Conservation (phyloP, 2,113 vertebrate species). For the Syngnathoides biaculeatus region DNA sequence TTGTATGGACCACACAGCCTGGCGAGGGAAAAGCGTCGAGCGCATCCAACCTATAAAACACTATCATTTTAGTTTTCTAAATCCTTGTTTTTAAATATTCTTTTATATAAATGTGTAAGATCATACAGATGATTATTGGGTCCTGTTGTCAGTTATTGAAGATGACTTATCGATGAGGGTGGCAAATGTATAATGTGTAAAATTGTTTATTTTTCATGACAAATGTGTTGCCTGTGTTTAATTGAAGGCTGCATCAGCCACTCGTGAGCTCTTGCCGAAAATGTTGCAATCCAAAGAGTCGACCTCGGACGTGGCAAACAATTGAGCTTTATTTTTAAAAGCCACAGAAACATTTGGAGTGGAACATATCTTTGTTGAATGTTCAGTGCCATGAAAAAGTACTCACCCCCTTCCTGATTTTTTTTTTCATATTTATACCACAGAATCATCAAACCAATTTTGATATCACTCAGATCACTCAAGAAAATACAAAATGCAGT, state of each 20-base stretch:
- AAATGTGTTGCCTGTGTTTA: slow-evolving; percentile 46
- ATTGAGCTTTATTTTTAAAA: slow-evolving; percentile 42
- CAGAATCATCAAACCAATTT: too few species aligned
- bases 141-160: slow-evolving; percentile 50
- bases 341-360: slow-evolving; percentile 56
- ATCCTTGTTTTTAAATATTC: slow-evolving; percentile 55
- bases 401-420: too few species aligned
- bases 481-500: too few species aligned
- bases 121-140: slow-evolving; percentile 51
- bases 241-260: slow-evolving; percentile 76
- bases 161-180: slow-evolving; percentile 38
- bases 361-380: slow-evolving; percentile 62
- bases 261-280: slow-evolving; percentile 36
- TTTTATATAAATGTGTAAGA: slow-evolving; percentile 68
- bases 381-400: too few species aligned
- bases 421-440: too few species aligned
- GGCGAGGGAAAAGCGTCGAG: slow-evolving; percentile 18
- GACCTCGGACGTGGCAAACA: slow-evolving; percentile 46
- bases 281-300: slow-evolving; percentile 60
- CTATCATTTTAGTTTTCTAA: slow-evolving; percentile 67
- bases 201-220: slow-evolving; percentile 21
- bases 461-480: too few species aligned
- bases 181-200: slow-evolving; percentile 46
- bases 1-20: slow-evolving; percentile 45
- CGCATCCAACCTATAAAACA: slow-evolving; percentile 48